phyloP scores from a whole-genome alignment of 2,888 invertebrate species.

The Drosophila fulvimacula region DNA sequence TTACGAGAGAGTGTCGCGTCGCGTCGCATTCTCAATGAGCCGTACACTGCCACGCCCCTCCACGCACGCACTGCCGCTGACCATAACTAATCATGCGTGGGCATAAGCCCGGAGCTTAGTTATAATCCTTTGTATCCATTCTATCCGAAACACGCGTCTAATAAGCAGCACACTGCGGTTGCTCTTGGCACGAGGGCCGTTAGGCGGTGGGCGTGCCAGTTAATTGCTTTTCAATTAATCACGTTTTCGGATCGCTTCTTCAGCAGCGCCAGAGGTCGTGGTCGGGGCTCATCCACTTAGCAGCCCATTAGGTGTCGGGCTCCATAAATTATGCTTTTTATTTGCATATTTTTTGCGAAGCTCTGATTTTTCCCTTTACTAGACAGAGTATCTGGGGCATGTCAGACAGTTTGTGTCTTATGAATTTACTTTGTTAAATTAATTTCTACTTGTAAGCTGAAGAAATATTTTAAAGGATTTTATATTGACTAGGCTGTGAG shows the following conservation, averaged over 20 bases:
- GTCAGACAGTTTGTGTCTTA: neutral
- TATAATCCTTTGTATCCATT: constrained; percentile 56
- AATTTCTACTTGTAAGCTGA: neutral
- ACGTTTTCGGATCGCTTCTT: constrained; percentile 23
- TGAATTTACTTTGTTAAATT: neutral
- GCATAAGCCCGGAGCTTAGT: constrained; percentile 33
- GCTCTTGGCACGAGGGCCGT: neutral
- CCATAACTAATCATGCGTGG: constrained; percentile 73
- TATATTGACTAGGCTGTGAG: neutral
- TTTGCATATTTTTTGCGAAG: constrained; percentile 37
- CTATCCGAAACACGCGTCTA: constrained; percentile 31
- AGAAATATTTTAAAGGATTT: neutral
- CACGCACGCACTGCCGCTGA: neutral
- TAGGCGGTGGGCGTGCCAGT: constrained; percentile 14
- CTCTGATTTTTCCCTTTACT: neutral
- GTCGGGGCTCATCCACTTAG: constrained; percentile 37
- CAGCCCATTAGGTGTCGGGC: constrained; percentile 43
- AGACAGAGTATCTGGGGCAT: neutral
- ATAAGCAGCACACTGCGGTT: constrained; percentile 18
- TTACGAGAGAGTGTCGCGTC: constrained; percentile 58
- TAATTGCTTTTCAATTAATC: constrained; percentile 72
- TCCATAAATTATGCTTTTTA: constrained; percentile 38
- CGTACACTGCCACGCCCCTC: constrained; percentile 35
- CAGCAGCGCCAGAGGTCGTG: neutral
- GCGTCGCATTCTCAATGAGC: constrained; percentile 60